Evolutionary conservation across 2,113 vertebrate species (phyloP).

Genomic region (Meleagris gallopavo): DNA sequence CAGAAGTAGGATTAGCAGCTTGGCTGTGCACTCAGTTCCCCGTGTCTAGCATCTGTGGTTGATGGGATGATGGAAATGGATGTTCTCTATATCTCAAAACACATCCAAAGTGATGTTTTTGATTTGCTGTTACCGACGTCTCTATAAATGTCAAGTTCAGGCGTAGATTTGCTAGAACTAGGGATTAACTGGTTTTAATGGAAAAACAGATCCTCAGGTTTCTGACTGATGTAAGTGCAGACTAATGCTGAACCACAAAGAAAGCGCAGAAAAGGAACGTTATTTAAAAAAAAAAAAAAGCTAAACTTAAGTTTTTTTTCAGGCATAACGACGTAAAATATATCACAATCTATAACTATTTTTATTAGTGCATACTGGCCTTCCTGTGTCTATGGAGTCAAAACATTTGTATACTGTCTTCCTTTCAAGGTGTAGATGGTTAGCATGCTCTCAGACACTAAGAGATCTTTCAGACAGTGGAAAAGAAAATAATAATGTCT

Average conservation of each 20-base stretch:
- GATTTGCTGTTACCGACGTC: fast-evolving
- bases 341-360: background rate
- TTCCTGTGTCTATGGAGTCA: background rate
- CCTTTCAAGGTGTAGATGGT: background rate
- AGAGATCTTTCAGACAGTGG: background rate
- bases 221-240: background rate
- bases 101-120: background rate
- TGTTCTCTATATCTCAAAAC: no score
- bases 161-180: no score
- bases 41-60: background rate
- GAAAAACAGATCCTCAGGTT: background rate
- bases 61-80: background rate
- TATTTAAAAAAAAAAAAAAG: background rate
- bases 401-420: background rate
- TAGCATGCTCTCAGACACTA: background rate
- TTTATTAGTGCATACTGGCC: background rate
- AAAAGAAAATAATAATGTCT: background rate
- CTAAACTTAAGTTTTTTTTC: background rate
- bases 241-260: background rate
- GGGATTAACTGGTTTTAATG: background rate
- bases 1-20: background rate
- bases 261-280: background rate
- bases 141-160: fast-evolving
- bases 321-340: background rate
- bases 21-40: fast-evolving